Percentiles rank a stretch among this genome's conserved stretches.
phyloP scores from a whole-genome alignment of 2,888 invertebrate genomes.

The Leistus spinibarbis region DNA sequence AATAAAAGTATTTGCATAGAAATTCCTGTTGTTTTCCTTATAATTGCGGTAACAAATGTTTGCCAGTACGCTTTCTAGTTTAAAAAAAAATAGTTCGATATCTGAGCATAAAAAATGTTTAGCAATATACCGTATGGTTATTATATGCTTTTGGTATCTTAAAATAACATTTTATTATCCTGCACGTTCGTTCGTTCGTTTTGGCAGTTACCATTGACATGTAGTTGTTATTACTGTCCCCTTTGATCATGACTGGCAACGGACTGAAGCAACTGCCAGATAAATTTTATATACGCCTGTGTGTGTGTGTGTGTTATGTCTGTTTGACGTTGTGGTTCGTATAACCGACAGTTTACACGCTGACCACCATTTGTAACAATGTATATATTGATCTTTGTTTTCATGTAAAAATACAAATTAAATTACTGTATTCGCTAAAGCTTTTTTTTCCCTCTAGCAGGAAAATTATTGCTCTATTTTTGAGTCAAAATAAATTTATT shows the following conservation, averaged over 20 bases:
- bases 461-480: no score
- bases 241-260: slow-evolving; percentile 9
- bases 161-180: slow-evolving; percentile 23
- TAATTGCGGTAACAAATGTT: background rate
- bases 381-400: background rate
- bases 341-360: background rate
- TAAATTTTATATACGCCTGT: no score
- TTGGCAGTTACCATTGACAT: slow-evolving; percentile 11
- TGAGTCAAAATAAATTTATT: no score
- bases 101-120: background rate
- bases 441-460: no score
- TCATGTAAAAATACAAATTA: background rate
- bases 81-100: background rate
- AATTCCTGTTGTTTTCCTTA: background rate
- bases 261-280: background rate
- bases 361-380: background rate
- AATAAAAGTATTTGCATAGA: no score
- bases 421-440: background rate
- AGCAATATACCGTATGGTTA: background rate
- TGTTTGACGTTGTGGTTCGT: background rate
- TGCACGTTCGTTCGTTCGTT: background rate
- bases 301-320: no score
- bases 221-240: slow-evolving; percentile 4
- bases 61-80: background rate
- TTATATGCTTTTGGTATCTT: slow-evolving; percentile 6